Conservation (phyloP, 2,888 invertebrate genomes). For the Incurvaria masculella region DNA sequence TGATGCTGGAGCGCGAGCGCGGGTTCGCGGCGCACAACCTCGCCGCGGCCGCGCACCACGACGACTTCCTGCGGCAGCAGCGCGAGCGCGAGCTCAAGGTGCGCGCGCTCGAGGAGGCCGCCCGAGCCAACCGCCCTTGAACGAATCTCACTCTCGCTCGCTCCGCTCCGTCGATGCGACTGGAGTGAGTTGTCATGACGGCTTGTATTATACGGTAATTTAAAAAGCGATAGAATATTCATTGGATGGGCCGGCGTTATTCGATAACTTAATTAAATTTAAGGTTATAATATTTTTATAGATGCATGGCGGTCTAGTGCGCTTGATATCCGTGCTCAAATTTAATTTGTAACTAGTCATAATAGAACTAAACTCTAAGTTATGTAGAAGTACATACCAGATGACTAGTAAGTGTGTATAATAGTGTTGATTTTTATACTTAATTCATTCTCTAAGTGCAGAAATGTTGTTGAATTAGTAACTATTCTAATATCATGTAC, state of each 20-base stretch:
- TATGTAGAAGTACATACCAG: background rate
- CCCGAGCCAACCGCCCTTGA: slow-evolving; percentile 59
- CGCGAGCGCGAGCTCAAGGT: slow-evolving; percentile 84
- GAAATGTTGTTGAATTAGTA: too few species aligned
- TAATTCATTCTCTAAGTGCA: too few species aligned
- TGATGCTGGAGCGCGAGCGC: slow-evolving; percentile 79
- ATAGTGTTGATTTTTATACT: too few species aligned
- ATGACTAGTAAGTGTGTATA: background rate
- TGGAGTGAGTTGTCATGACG: background rate
- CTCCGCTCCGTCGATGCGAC: background rate
- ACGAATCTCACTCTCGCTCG: background rate
- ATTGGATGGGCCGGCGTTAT: slow-evolving; percentile 24
- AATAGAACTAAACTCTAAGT: slow-evolving; percentile 19
- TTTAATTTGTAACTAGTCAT: slow-evolving; percentile 54
- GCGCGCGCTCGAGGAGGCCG: slow-evolving; percentile 81
- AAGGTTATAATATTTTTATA: slow-evolving; percentile 46
- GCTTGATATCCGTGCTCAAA: slow-evolving; percentile 55
- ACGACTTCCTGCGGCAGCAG: slow-evolving; percentile 67
- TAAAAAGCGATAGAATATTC: slow-evolving; percentile 1
- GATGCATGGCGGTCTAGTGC: slow-evolving; percentile 48
- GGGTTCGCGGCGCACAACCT: slow-evolving; percentile 31
- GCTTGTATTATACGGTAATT: background rate
- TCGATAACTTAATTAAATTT: slow-evolving; percentile 36
- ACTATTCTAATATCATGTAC: too few species aligned
- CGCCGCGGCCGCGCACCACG: slow-evolving; percentile 35